phyloP scores from a whole-genome alignment of 2,113 vertebrate species.

The Sinocyclocheilus anshuiensis region DNA sequence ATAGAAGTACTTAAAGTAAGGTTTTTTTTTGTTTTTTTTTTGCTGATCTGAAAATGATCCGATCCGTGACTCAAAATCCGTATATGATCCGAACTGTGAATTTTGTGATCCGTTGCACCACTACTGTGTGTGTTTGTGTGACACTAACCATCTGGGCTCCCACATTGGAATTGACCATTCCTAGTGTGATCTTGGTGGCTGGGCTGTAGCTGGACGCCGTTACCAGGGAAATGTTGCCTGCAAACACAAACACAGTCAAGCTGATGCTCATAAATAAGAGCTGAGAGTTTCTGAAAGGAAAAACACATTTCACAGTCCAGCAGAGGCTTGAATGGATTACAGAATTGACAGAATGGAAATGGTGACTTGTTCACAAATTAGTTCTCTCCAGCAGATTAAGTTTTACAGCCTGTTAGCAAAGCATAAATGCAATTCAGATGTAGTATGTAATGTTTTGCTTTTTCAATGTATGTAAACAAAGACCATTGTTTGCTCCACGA shows the following conservation, averaged over 20 bases:
- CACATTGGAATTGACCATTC: slow-evolving; percentile 61
- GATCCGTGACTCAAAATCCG: too few species aligned
- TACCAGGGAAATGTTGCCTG: slow-evolving; percentile 61
- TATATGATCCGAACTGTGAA: too few species aligned
- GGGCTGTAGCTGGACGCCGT: slow-evolving; percentile 55
- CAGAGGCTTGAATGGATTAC: neutral
- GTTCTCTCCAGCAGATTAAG: neutral
- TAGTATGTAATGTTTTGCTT: neutral
- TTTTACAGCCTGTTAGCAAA: neutral
- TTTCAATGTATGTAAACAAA: neutral
- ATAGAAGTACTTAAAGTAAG: too few species aligned
- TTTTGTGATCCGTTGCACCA: too few species aligned
- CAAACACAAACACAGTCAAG: slow-evolving; percentile 28
- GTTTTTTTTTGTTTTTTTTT: too few species aligned
- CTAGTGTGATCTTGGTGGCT: slow-evolving; percentile 59
- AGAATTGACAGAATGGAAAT: neutral
- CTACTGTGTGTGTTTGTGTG: neutral
- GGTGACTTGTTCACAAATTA: neutral
- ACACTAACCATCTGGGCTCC: slow-evolving; percentile 61
- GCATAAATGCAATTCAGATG: neutral
- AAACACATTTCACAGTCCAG: neutral
- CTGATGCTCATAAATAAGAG: neutral
- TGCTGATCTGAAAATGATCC: too few species aligned
- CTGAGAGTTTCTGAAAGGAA: neutral
- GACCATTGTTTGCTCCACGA: too few species aligned